Conservation (phyloP, 2,113 vertebrate species). For the Formicarius rufipectus region DNA sequence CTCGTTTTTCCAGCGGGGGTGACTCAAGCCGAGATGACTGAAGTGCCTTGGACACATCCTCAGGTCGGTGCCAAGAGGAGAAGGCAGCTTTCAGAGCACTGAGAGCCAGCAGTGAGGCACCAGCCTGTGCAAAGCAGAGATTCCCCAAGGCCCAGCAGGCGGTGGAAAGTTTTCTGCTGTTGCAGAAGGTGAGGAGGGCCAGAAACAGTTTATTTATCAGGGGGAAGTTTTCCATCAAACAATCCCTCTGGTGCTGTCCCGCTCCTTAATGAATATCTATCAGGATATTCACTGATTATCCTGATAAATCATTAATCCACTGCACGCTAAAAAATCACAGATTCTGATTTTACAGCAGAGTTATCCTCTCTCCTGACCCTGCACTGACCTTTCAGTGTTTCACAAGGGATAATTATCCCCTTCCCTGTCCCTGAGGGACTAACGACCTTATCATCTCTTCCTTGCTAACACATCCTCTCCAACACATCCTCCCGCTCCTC, state of each 20-base stretch:
- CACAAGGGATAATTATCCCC: not conserved
- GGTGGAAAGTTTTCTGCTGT: not conserved
- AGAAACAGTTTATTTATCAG: not conserved
- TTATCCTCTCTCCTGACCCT: not conserved
- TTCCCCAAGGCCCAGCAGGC: not conserved
- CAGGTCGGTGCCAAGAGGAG: constrained; percentile 7
- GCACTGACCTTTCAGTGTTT: not conserved
- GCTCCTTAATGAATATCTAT: not conserved
- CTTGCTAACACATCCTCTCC: not conserved
- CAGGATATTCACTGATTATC: not conserved
- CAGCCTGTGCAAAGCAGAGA: not conserved
- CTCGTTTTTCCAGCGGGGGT: constrained; percentile 20
- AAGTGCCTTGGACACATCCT: constrained; percentile 23
- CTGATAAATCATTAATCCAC: not conserved
- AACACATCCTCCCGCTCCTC: not conserved
- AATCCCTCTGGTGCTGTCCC: not conserved
- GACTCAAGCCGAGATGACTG: constrained; percentile 27
- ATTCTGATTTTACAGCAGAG: not conserved
- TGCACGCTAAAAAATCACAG: not conserved
- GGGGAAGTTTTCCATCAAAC: not conserved
- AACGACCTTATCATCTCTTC: not conserved
- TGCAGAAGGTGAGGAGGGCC: not conserved
- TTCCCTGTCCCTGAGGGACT: not conserved
- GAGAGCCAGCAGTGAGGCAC: not conserved
- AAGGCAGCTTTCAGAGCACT: not conserved